Evolutionary conservation across 53 echinoderm and acorn worm genomes (phyloP).

Genomic region (Henricia sp.): DNA sequence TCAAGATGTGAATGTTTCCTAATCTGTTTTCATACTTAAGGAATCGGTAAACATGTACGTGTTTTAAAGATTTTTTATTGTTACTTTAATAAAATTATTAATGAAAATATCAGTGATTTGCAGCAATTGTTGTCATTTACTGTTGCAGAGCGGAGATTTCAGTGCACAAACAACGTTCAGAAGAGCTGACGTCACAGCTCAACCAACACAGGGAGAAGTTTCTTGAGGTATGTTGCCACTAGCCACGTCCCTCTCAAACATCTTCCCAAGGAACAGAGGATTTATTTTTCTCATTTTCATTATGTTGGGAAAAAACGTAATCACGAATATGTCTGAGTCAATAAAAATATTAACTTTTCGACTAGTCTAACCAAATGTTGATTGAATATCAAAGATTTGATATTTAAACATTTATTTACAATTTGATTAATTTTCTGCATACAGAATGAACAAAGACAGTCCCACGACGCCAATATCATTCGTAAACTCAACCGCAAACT

Average conservation of each 20-base stretch:
- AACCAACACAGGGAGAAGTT: slow-evolving; percentile 71
- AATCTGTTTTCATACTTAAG: too few relatives aligned
- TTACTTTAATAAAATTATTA: slow-evolving; percentile 1
- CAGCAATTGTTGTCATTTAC: background rate
- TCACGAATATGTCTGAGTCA: too few relatives aligned
- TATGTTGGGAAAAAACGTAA: too few relatives aligned
- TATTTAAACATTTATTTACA: background rate
- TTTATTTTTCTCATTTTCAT: too few relatives aligned
- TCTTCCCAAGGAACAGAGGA: too few relatives aligned
- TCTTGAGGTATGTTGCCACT: slow-evolving; percentile 79
- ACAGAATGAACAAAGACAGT: slow-evolving; percentile 72
- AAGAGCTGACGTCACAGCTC: slow-evolving; percentile 78
- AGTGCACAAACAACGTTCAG: slow-evolving; percentile 76
- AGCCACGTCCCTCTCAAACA: too few relatives aligned
- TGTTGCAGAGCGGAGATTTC: slow-evolving; percentile 73
- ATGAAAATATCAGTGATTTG: background rate
- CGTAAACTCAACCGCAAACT: slow-evolving; percentile 84
- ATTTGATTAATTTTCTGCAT: background rate
- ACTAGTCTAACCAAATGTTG: too few relatives aligned
- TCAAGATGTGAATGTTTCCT: too few relatives aligned
- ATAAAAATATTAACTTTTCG: too few relatives aligned
- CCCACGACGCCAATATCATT: slow-evolving; percentile 51
- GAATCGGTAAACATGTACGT: too few relatives aligned
- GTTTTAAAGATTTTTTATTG: too few relatives aligned
- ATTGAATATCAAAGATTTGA: too few relatives aligned